A percentile compares a stretch with the other conserved stretches of the same genome.
Evolutionary conservation across 2,113 vertebrate species (phyloP).

Genomic region (Eptesicus fuscus): DNA sequence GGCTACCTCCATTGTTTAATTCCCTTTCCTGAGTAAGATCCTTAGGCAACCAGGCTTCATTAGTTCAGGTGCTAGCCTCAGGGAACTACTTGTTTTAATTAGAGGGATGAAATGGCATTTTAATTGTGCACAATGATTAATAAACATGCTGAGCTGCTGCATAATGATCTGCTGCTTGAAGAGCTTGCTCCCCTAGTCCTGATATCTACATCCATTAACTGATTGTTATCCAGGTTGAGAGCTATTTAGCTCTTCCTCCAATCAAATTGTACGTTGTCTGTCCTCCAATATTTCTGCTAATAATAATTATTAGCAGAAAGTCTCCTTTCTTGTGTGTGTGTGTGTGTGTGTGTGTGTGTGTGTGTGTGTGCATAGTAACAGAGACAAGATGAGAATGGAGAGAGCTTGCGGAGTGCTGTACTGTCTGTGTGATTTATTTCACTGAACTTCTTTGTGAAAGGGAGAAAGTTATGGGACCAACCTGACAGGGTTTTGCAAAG

Average conservation of each 20-base stretch:
- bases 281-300: conserved; percentile 46
- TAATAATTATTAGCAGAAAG: conserved; percentile 56
- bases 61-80: conserved; percentile 79
- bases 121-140: conserved; percentile 79
- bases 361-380: conserved; percentile 5
- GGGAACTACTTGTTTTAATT: conserved; percentile 80
- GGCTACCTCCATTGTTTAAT: conserved; percentile 68
- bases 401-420: not conserved
- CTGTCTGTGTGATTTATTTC: conserved; percentile 46
- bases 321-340: not conserved
- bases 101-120: conserved; percentile 80
- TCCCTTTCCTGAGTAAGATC: conserved; percentile 68
- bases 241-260: conserved; percentile 26
- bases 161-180: conserved; percentile 68
- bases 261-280: conserved; percentile 32
- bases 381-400: conserved; percentile 22
- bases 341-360: not conserved
- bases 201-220: conserved; percentile 73
- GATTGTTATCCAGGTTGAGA: conserved; percentile 70
- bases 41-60: conserved; percentile 75
- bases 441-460: conserved; percentile 48
- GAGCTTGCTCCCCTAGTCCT: conserved; percentile 61
- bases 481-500: conserved; percentile 32
- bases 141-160: conserved; percentile 74
- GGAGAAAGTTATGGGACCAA: conserved; percentile 43